Conservation (phyloP, 2,888 invertebrate species). For the Strigamia transsilvanica region DNA sequence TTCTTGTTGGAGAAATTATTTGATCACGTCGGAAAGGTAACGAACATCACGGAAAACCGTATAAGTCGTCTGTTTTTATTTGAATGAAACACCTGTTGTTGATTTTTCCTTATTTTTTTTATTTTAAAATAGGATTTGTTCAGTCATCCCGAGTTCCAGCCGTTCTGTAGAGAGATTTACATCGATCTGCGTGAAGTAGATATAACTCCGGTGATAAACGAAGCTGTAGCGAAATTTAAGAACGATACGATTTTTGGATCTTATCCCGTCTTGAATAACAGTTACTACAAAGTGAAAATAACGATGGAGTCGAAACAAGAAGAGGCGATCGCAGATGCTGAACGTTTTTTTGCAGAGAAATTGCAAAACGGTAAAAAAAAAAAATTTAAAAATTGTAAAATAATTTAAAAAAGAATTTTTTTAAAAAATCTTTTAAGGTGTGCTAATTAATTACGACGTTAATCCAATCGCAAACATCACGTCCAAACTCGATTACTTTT, state of each 20-base stretch:
- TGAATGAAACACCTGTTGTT: not conserved
- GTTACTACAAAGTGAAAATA: conserved; percentile 68
- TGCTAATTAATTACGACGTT: not conserved
- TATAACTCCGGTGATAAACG: conserved; percentile 62
- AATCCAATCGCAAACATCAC: not conserved
- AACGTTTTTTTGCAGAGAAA: conserved; percentile 61
- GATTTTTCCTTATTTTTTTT: not conserved
- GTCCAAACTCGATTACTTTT: not conserved
- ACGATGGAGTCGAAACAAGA: conserved; percentile 67
- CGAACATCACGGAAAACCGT: not conserved
- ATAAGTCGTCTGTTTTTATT: too few species aligned
- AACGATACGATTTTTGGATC: conserved; percentile 69
- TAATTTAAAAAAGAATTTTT: not conserved
- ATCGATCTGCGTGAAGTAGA: not conserved
- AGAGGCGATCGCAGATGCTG: conserved; percentile 63
- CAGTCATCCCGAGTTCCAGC: conserved; percentile 12
- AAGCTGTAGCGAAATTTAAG: conserved; percentile 66
- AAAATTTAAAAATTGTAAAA: not conserved
- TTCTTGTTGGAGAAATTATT: conserved; percentile 65
- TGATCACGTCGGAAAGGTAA: conserved; percentile 51
- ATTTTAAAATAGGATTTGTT: not conserved
- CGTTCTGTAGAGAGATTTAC: not conserved
- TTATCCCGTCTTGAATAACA: conserved; percentile 68
- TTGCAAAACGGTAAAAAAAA: conserved; percentile 59
- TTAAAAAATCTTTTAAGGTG: not conserved